Base-by-base conservation (phyloP, 2,888 invertebrate species). In the Melanophora roralis region DNA sequence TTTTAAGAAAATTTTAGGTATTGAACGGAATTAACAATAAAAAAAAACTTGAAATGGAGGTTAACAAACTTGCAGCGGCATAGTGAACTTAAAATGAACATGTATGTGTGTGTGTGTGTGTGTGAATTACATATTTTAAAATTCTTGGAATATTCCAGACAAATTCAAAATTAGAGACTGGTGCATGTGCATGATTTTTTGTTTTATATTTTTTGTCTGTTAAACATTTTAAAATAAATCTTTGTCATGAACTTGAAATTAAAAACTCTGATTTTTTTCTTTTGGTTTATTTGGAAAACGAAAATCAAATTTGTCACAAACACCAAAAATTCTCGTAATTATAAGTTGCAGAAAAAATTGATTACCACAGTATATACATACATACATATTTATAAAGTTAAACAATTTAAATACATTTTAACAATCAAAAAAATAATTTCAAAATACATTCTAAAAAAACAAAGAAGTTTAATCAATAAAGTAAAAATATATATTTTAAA, bases 191-290 rank as follows among this genome's bases (percentile, higher is more conserved):
- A 12, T 49, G 4, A 34, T 1, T 34, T 43, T 43, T 7, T 14
- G 5, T 43, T 14, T 34, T 27, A 34, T 71, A 11, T 34, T 16
- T 49, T 57, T 40, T 32, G 38, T 32, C 4, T 4, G 6, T 23
- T 14, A 23, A 38, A 16, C 14, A 14, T 32, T 73, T 43, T 12
- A 65, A 62, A 62, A 49, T 53, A 45, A 49, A 55, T 23, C 53
- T 47, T 45, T 47, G 27, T 47, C 9, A 1, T 68, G 75, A 68
- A 62, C 75, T 75, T 75, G 68, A 68, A 75, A 75, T 38, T 12
- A 32, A 27, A 40, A 32, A 38, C 11, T 21, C 34, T 57, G 19
- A 49, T 47, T 40, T 59, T 9, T 7, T n/a, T 34, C 19, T 55
- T 55, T 55, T 19, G 11, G 2, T 57, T n/a, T 16, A 45, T 14